Conservation (phyloP, 2,888 invertebrate species). For the Drosophila picticornis region DNA sequence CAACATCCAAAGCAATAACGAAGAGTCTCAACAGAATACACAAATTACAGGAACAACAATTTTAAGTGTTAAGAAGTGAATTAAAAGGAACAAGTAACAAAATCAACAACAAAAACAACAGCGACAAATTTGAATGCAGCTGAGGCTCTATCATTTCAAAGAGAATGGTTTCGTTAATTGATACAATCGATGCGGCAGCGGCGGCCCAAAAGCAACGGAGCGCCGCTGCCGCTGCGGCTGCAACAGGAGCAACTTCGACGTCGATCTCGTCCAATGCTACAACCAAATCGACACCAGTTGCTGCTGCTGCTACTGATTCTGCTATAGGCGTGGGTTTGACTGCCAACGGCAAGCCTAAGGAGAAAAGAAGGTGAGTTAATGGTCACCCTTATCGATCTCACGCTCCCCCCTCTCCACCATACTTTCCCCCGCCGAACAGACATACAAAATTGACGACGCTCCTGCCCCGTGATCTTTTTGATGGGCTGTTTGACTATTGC, state of each 20-base stretch:
- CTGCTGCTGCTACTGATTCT: slow-evolving; percentile 26
- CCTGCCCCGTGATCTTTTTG: slow-evolving; percentile 55
- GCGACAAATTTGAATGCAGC: slow-evolving; percentile 64
- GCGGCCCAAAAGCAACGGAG: slow-evolving; percentile 68
- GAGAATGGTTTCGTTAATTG: slow-evolving; percentile 81
- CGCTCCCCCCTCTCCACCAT: background rate
- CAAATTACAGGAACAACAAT: slow-evolving; percentile 31
- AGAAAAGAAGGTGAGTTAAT: slow-evolving; percentile 89
- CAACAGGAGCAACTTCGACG: slow-evolving; percentile 48
- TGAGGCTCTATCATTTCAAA: slow-evolving; percentile 55
- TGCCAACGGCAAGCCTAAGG: slow-evolving; percentile 86
- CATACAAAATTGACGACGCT: slow-evolving; percentile 20
- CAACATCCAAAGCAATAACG: slow-evolving; percentile 20
- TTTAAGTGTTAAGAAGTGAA: slow-evolving; percentile 16
- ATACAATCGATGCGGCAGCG: slow-evolving; percentile 74
- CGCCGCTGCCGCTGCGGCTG: slow-evolving; percentile 57
- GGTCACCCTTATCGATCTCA: background rate
- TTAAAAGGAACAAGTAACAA: slow-evolving; percentile 24
- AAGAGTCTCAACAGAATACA: slow-evolving; percentile 51
- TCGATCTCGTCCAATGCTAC: slow-evolving; percentile 32
- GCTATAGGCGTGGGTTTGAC: slow-evolving; percentile 64
- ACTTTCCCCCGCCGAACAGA: background rate
- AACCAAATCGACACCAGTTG: slow-evolving; percentile 20
- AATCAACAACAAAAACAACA: slow-evolving; percentile 29
- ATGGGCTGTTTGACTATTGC: slow-evolving; percentile 58